Conservation (phyloP, 2,113 vertebrate species). For the Oreochromis niloticus region DNA sequence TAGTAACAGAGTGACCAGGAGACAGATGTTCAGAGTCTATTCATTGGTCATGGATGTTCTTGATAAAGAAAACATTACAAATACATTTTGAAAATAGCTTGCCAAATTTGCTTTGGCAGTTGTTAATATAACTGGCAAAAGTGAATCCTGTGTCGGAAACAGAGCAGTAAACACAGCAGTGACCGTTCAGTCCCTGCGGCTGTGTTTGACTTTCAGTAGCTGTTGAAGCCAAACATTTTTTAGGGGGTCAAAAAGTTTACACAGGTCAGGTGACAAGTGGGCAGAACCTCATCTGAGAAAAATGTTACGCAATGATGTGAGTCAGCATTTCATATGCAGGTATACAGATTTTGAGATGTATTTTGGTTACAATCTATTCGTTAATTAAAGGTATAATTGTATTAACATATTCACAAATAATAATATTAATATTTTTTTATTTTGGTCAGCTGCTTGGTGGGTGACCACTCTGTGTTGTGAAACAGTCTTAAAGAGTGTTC, state of each 20-base stretch:
- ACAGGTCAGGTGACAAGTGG: neutral
- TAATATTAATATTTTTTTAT: fast-evolving
- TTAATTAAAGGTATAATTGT: neutral
- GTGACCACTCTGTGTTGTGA: neutral
- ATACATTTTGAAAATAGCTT: neutral
- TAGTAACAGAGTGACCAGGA: neutral
- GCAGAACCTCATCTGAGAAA: neutral
- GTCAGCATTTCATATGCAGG: neutral
- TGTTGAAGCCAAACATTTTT: neutral
- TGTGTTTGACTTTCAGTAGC: neutral
- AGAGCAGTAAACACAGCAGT: neutral
- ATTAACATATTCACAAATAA: neutral
- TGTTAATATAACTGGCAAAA: neutral
- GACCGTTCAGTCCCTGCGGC: neutral
- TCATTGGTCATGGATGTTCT: neutral
- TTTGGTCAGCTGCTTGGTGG: neutral
- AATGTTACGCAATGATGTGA: neutral
- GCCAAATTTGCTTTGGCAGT: neutral
- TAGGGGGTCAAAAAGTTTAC: neutral
- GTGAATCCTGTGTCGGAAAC: neutral
- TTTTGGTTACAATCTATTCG: fast-evolving
- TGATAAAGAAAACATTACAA: neutral
- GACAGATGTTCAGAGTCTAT: neutral
- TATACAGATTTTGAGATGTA: neutral
- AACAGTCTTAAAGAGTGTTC: neutral